Percentiles rank a stretch among this genome's conserved stretches.
phyloP scores from a whole-genome alignment of 2,113 vertebrate species.

The Loxodonta africana region DNA sequence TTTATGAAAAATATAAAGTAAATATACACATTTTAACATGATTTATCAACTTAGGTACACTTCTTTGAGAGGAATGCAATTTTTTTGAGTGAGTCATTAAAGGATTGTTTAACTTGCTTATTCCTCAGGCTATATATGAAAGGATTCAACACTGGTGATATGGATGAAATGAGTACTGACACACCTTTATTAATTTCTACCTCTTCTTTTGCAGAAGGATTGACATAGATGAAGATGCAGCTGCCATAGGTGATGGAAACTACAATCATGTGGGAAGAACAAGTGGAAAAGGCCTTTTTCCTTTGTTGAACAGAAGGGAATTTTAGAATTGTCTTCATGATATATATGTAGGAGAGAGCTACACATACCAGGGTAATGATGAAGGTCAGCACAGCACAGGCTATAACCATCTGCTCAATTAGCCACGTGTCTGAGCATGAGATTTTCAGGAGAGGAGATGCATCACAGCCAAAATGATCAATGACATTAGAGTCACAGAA shows the following conservation, averaged over 20 bases:
- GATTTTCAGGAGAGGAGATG: constrained; percentile 9
- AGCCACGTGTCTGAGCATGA: constrained; percentile 45
- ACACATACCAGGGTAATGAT: constrained; percentile 31
- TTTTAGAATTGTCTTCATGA: constrained; percentile 4
- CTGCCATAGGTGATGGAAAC: not conserved
- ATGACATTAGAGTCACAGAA: constrained; percentile 46
- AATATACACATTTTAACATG: not conserved
- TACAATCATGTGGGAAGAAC: not conserved
- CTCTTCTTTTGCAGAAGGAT: constrained; percentile 33
- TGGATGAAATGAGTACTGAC: not conserved
- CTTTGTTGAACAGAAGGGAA: not conserved
- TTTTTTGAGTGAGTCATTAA: constrained; percentile 14
- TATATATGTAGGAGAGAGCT: constrained; percentile 41
- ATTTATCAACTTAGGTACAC: not conserved
- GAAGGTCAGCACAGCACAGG: not conserved
- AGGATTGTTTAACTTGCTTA: not conserved
- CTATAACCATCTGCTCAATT: not conserved
- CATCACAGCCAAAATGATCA: constrained; percentile 49
- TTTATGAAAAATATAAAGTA: not conserved
- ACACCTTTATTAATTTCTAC: constrained; percentile 9
- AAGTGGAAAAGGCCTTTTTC: not conserved
- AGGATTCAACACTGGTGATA: constrained; percentile 56
- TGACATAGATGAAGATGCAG: constrained; percentile 58
- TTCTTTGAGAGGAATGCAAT: constrained; percentile 7
- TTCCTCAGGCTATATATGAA: constrained; percentile 14